Base-by-base conservation (phyloP, 2,888 invertebrate species). In the Lasioglossum leucozonium region DNA sequence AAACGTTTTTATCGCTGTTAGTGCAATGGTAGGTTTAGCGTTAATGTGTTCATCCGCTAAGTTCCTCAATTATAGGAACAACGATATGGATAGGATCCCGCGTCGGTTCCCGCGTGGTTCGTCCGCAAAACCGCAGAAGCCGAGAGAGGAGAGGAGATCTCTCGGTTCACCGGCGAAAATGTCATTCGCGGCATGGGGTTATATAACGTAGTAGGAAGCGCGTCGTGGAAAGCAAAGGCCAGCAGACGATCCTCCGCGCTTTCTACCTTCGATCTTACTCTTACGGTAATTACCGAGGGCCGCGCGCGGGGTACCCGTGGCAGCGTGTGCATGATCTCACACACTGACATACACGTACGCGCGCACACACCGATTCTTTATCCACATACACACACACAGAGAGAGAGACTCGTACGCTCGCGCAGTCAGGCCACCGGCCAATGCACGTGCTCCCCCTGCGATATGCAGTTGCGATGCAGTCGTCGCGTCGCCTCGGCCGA, bases 181-280 rank as follows among this genome's bases (percentile, higher is more conserved):
- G 92, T 93, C 93, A 93, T 89, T 93, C 90, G 91, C 86, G 84
- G 75, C 88, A 82, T 85, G 87, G 87, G 85, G 87, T 94, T 93
- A 93, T 92, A 90, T 94, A 94, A 94, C 91, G 79, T 81, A 87
- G 87, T 87, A 90, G 90, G 90, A 92, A 92, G 89, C 88, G 88
- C 86, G 85, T 86, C 85, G 91, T 94, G 93, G 93, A 94, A 94
- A 94, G 93, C 93, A 94, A 94, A 94, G 95, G 94, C 94, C 93
- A 93, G 94, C 94, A 93, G 94, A 94, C 94, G 94, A 93, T 94
- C 94, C 93, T 93, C 89, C 90, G 93, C 94, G 94, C 94, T 95
- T 94, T 95, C 94, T 95, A 94, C 93, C 93, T 93, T 93, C 92
- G 92, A 93, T 93, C 91, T 92, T 92, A 92, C 92, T 92, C 87